Percentiles rank a stretch among this genome's conserved stretches.
phyloP scores from a whole-genome alignment of 2,797 vertebrate genomes.

The Darevskia nairensis region DNA sequence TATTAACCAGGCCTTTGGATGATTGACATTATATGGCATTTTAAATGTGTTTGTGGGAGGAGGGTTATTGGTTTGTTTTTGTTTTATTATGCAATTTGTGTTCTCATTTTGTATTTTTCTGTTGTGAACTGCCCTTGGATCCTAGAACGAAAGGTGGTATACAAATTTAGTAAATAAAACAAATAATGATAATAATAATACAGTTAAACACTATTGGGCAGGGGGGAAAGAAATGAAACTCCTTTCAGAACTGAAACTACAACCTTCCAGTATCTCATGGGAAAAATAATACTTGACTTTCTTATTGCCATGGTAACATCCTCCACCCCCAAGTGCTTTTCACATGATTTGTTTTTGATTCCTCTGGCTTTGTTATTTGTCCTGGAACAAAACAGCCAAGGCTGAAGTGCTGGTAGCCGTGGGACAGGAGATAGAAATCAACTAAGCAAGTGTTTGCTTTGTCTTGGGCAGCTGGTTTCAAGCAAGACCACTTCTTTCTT shows the following conservation, averaged over 20 bases:
- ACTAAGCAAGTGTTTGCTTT: not conserved
- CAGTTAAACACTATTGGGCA: not conserved
- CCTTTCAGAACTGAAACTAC: constrained; percentile 22
- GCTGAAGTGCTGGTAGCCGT: not conserved
- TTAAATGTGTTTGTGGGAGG: too few relatives aligned
- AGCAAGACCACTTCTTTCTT: not conserved
- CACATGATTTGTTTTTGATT: constrained; percentile 17
- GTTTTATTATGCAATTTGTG: too few relatives aligned
- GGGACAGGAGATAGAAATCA: not conserved
- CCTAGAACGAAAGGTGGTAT: too few relatives aligned
- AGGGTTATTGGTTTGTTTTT: too few relatives aligned
- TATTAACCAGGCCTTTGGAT: too few relatives aligned
- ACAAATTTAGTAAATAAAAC: too few relatives aligned
- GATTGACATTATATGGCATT: too few relatives aligned
- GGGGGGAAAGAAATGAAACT: not conserved
- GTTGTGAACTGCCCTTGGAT: too few relatives aligned
- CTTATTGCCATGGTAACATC: constrained; percentile 47
- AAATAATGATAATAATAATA: too few relatives aligned
- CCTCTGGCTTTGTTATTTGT: constrained; percentile 12
- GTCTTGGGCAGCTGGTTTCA: not conserved
- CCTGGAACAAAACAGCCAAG: not conserved
- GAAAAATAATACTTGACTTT: not conserved
- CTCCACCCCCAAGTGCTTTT: not conserved
- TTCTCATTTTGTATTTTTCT: too few relatives aligned
- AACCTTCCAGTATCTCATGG: not conserved